A percentile compares a stretch with the other conserved stretches of the same genome.
Evolutionary conservation across 2,888 invertebrate genomes (phyloP).

Genomic region (Horisme vitalbata): DNA sequence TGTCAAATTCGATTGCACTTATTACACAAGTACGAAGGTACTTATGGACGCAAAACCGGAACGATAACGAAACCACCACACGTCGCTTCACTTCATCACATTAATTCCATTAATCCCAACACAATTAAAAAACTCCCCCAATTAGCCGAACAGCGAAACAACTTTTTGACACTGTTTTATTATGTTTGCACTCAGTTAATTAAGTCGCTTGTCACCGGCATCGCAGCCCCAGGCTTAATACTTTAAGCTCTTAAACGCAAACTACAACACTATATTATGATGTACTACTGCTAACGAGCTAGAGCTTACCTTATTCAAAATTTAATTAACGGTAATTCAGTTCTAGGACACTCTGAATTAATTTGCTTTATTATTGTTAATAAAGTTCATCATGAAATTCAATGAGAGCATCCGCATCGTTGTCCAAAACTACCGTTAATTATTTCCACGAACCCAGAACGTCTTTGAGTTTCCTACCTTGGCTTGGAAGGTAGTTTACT

Average conservation of each 20-base stretch:
- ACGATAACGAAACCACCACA: not conserved
- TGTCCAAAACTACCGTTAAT: too few species aligned
- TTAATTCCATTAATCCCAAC: slow-evolving; percentile 27
- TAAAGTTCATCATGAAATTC: slow-evolving; percentile 20
- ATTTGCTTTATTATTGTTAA: slow-evolving; percentile 19
- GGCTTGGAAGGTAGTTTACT: too few species aligned
- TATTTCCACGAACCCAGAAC: too few species aligned
- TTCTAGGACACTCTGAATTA: slow-evolving; percentile 21
- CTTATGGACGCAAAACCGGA: not conserved
- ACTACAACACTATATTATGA: slow-evolving; percentile 63
- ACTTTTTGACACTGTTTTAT: slow-evolving; percentile 53
- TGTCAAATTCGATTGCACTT: slow-evolving; percentile 3
- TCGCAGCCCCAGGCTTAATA: slow-evolving; percentile 63
- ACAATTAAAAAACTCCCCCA: slow-evolving; percentile 29
- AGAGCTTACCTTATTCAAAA: slow-evolving; percentile 55
- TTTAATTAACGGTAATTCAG: slow-evolving; percentile 59
- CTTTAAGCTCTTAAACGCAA: slow-evolving; percentile 70
- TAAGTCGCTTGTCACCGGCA: slow-evolving; percentile 69
- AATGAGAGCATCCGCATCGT: not conserved
- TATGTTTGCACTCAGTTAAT: slow-evolving; percentile 64
- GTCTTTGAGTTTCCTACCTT: too few species aligned
- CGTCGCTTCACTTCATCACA: slow-evolving; percentile 9
- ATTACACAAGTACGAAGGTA: not conserved
- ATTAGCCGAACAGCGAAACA: slow-evolving; percentile 32
- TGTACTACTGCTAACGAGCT: slow-evolving; percentile 61